These are phyloP conservation scores for Maccullochella peelii DNA, from an alignment of 2,113 vertebrate species.

Conservation along the genomic window DNA sequence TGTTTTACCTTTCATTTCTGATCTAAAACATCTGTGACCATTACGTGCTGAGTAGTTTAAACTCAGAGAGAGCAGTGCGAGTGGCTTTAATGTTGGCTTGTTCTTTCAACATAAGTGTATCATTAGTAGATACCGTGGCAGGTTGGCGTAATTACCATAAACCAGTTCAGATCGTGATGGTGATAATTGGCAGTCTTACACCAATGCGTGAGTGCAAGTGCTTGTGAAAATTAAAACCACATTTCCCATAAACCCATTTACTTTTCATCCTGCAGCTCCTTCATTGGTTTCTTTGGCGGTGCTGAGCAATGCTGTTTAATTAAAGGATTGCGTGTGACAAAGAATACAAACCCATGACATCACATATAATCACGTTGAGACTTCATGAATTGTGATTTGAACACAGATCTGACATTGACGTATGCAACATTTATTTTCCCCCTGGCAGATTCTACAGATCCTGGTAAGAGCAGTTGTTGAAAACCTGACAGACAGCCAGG, in stretches of 20 bases:
- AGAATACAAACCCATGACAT: neutral
- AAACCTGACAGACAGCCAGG: conserved; percentile 84
- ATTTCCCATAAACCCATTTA: neutral
- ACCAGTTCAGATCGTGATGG: neutral
- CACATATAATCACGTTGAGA: neutral
- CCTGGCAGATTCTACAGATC: conserved; percentile 89
- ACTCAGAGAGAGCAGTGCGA: too few relatives aligned
- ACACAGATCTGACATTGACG: neutral
- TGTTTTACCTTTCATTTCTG: too few relatives aligned
- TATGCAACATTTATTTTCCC: neutral
- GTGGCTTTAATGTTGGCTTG: too few relatives aligned
- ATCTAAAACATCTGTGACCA: too few relatives aligned
- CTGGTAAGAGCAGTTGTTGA: conserved; percentile 88
- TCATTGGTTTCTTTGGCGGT: neutral
- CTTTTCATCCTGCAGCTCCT: neutral
- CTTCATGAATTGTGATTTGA: neutral
- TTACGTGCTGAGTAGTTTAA: too few relatives aligned
- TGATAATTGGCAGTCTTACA: neutral
- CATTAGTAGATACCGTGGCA: neutral
- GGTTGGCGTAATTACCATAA: conserved; percentile 6
- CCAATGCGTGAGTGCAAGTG: neutral
- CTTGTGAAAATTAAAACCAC: conserved; percentile 1
- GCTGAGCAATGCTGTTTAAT: neutral
- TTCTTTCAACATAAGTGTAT: neutral
- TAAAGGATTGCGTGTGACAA: neutral